Conservation (phyloP, 2,888 invertebrate species). For the Athripsodes cinereus region DNA sequence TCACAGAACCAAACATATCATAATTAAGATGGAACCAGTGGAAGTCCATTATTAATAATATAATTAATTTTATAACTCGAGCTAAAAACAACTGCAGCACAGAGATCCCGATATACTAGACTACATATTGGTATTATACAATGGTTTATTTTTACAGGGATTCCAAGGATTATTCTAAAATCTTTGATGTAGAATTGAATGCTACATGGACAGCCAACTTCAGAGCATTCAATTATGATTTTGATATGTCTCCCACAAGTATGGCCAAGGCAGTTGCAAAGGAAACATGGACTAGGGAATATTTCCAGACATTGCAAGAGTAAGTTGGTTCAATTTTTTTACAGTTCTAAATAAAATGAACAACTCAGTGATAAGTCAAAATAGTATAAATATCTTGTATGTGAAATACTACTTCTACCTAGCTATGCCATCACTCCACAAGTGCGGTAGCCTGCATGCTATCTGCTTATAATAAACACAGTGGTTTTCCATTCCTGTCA, state of each 20-base stretch:
- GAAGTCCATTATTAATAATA: no score
- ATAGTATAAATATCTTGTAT: not conserved
- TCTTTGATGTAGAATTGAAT: constrained; percentile 50
- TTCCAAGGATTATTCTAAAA: constrained; percentile 34
- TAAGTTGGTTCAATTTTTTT: constrained; percentile 34
- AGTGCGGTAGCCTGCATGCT: no score
- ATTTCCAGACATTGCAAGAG: constrained; percentile 59
- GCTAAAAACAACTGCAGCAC: no score
- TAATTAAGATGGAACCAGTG: no score
- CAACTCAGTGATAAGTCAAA: not conserved
- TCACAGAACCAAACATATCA: no score
- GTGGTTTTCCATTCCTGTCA: no score
- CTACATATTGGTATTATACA: no score
- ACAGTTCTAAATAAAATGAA: not conserved
- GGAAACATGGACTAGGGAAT: constrained; percentile 61
- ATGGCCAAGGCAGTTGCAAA: constrained; percentile 60
- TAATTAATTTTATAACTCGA: no score
- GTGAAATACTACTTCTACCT: not conserved
- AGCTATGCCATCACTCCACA: not conserved
- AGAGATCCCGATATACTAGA: no score
- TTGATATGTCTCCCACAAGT: constrained; percentile 53
- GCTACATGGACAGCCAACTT: constrained; percentile 56
- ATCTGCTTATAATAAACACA: no score
- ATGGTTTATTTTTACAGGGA: constrained; percentile 33
- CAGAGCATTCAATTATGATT: constrained; percentile 61